Base-by-base conservation (phyloP, 2,888 invertebrate genomes). In the Ischnus inquisitorius region DNA sequence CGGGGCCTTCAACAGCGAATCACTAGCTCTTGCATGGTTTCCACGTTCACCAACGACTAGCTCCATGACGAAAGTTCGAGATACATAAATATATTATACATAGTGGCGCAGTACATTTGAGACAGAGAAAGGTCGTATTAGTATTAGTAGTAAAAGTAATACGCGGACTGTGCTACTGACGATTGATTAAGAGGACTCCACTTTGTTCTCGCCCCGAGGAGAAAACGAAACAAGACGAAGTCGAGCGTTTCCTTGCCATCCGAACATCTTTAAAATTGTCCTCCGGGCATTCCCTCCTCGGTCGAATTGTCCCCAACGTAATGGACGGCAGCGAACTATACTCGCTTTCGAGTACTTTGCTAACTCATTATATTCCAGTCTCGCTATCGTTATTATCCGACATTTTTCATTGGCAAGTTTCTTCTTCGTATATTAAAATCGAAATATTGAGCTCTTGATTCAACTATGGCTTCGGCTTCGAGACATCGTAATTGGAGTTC, bases 131-230 rank as follows among this genome's bases (percentile, higher is more conserved):
- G 16, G 64, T n/a, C n/a, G n/a, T n/a, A n/a, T n/a, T n/a, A n/a
- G n/a, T 41, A n/a, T n/a, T 3, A 54, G 16, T 28, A 69, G 34
- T 12, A 6, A 8, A 6, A 8, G 54, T 28, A 16, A 62, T 16
- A 64, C 60, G 48, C 60, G 25, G 19, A 16, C 57, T 62, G 69
- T 22, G 78, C 78, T 79, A 39, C 64, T 41, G 39, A 48, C 80
- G 83, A 84, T 84, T 80, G 83, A 84, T 84, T 80, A 84, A 78
- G 77, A 83, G 80, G 34, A 41, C 77, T 76, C 72, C 80, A 68
- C 34, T 65, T 48, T 39, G 76, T 80, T 62, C 68, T 78, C 57
- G 80, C 79, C 72, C 57, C 51, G 28, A 77, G 79, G 67, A 77
- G 80, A 72, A 57, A 67, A 75, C 75, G 57, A 25, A 28, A 28